Evolutionary conservation across 2,113 vertebrate species (phyloP).

Genomic region (Neomonachus schauinslandi): DNA sequence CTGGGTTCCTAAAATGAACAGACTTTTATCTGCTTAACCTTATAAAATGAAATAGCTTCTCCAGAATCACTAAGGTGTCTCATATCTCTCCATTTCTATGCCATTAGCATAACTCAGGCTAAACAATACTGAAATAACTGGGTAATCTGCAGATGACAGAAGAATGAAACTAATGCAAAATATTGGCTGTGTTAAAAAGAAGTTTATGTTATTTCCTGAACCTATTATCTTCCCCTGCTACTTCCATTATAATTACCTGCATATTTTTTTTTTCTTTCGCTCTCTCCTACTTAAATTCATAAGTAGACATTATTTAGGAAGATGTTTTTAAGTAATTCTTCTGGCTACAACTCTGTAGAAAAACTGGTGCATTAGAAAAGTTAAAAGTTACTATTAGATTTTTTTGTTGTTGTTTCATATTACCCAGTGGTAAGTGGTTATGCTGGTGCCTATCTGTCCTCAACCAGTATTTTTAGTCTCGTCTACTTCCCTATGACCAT

Average conservation of each 20-base stretch:
- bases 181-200: neutral
- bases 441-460: neutral
- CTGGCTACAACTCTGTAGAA: neutral
- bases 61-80: neutral
- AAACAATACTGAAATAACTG: neutral
- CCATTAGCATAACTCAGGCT: neutral
- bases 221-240: neutral
- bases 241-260: neutral
- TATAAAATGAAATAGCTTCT: neutral
- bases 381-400: neutral
- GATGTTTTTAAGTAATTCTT: neutral
- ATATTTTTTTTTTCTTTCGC: neutral
- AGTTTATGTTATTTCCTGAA: neutral
- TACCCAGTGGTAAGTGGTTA: neutral
- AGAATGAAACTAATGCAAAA: neutral
- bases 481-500: neutral
- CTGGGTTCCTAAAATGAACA: neutral
- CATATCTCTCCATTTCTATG: neutral
- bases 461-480: neutral
- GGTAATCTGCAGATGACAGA: neutral
- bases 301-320: neutral
- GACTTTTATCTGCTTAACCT: neutral
- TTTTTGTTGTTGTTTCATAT: neutral
- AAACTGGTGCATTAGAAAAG: neutral
- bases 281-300: neutral